Conservation (phyloP, 1,140 invertebrate genomes). For the Aradophagus sp. region DNA sequence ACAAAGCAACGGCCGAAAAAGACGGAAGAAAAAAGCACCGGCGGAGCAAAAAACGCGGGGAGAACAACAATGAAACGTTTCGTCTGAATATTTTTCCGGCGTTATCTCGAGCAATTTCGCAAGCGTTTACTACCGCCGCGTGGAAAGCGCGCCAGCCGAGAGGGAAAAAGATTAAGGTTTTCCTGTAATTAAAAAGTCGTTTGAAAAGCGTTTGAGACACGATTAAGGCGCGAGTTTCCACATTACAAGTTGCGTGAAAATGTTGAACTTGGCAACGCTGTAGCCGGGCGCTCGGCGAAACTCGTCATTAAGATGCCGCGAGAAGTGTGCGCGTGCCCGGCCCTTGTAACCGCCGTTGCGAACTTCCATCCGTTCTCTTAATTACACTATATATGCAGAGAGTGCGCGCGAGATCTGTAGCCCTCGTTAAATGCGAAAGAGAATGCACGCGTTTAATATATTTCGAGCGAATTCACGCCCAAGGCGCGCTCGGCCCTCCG, state of each 20-base stretch:
- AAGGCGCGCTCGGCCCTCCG: slow-evolving; percentile 7
- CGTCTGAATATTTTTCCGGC: slow-evolving; percentile 17
- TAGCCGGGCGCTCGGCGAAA: slow-evolving; percentile 10
- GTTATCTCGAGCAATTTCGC: slow-evolving; percentile 26
- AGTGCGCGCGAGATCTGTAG: slow-evolving; percentile 52
- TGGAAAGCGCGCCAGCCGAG: background rate
- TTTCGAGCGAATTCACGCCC: slow-evolving; percentile 50
- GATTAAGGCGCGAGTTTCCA: slow-evolving; percentile 33
- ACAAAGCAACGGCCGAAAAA: no score
- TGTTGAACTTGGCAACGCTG: slow-evolving; percentile 49
- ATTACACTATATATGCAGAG: slow-evolving; percentile 54
- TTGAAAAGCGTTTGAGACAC: slow-evolving; percentile 40
- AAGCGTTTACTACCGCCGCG: slow-evolving; percentile 7
- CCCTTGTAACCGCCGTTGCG: slow-evolving; percentile 44
- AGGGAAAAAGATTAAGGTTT: slow-evolving; percentile 25
- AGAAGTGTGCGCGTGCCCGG: slow-evolving; percentile 50
- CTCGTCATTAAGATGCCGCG: slow-evolving; percentile 53
- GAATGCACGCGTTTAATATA: slow-evolving; percentile 47
- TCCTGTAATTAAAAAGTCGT: slow-evolving; percentile 52
- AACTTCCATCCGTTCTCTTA: slow-evolving; percentile 54
- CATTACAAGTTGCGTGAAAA: slow-evolving; percentile 36
- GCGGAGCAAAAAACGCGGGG: no score
- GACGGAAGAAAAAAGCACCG: no score
- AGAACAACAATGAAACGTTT: slow-evolving; percentile 2
- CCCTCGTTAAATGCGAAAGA: slow-evolving; percentile 59